phyloP scores from a whole-genome alignment of 2,113 vertebrate genomes.

The Lamprologus sp. region DNA sequence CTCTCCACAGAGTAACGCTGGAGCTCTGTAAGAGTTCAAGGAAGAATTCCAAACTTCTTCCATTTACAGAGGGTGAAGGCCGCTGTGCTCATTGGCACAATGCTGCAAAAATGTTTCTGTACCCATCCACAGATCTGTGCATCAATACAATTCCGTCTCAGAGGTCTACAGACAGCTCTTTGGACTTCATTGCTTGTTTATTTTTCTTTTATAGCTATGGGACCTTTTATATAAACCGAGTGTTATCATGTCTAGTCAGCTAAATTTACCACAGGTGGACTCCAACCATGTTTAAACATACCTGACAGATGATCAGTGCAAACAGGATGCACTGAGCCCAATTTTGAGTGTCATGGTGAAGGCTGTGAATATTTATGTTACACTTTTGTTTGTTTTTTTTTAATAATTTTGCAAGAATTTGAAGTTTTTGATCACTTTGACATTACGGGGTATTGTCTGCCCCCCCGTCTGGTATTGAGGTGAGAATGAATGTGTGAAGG shows the following conservation, averaged over 20 bases:
- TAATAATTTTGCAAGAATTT: not conserved
- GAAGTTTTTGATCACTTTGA: not conserved
- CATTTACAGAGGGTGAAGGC: not conserved
- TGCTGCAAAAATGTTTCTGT: not conserved
- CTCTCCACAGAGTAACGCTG: not conserved
- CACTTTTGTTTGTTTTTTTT: not conserved
- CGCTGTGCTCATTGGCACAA: not conserved
- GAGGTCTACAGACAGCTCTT: not conserved
- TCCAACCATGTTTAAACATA: not conserved
- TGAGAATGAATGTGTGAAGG: not conserved
- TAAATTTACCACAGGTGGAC: not conserved
- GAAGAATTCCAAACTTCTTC: not conserved
- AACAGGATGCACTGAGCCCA: not conserved
- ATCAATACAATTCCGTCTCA: not conserved
- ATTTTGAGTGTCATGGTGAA: not conserved
- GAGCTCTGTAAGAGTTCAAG: not conserved
- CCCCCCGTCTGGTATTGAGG: not conserved
- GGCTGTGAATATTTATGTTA: not conserved
- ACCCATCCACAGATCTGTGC: not conserved
- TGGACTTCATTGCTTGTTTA: not conserved
- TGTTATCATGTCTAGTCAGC: not conserved
- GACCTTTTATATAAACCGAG: not conserved
- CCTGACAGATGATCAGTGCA: not conserved
- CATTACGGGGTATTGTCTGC: not conserved
- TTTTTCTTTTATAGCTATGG: not conserved